phyloP scores from a whole-genome alignment of 2,113 vertebrate species.

The Diglossa brunneiventris region DNA sequence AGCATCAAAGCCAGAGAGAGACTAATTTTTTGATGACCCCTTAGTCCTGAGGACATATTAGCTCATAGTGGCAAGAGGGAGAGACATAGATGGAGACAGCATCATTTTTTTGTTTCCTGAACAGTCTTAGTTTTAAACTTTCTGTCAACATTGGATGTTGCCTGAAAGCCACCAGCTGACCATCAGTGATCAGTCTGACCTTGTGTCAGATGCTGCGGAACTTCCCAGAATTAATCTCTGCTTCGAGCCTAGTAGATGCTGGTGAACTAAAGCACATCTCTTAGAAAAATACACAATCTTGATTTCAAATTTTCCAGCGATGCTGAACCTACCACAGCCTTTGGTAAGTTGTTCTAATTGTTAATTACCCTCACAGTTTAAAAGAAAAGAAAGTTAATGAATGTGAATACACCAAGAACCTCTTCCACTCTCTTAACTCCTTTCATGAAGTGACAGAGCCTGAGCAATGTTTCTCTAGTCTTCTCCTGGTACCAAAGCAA shows the following conservation, averaged over 20 bases:
- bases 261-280: constrained; percentile 37
- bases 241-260: background rate
- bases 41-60: background rate
- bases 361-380: background rate
- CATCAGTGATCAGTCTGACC: background rate
- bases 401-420: background rate
- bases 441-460: background rate
- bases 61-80: background rate
- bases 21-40: background rate
- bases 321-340: background rate
- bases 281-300: constrained; percentile 45
- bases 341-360: constrained; percentile 58
- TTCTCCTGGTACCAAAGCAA: background rate
- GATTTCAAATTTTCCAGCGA: constrained; percentile 47
- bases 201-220: background rate
- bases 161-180: constrained; percentile 19
- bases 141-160: background rate
- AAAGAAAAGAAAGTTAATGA: background rate
- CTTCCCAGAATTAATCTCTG: constrained; percentile 43
- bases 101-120: background rate
- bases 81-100: background rate
- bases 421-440: background rate
- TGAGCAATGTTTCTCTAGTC: background rate
- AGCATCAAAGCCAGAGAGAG: background rate
- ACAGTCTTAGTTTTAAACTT: background rate